Evolutionary conservation across 2,113 vertebrate genomes (phyloP).

Genomic region (Sisor rabdophorus): DNA sequence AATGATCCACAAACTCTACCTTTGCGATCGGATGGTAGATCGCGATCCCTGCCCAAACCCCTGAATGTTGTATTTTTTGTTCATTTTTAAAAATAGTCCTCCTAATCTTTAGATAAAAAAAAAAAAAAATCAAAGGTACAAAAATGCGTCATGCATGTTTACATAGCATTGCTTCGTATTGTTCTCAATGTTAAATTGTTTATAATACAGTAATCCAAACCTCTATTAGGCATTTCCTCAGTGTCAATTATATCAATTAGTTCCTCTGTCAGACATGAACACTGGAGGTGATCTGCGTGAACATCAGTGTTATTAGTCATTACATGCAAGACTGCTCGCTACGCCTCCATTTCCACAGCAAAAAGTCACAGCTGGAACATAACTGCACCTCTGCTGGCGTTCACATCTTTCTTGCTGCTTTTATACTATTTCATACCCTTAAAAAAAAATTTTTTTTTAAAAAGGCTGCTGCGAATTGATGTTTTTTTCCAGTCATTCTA

Average conservation of each 20-base stretch:
- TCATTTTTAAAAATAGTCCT: too few relatives aligned
- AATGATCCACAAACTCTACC: too few relatives aligned
- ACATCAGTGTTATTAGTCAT: constrained; percentile 27
- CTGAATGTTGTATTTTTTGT: too few relatives aligned
- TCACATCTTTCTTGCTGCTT: not conserved
- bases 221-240: constrained; percentile 1
- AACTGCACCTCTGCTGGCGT: not conserved
- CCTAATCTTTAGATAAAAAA: too few relatives aligned
- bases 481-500: too few relatives aligned
- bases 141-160: not conserved
- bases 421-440: not conserved
- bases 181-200: not conserved
- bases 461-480: too few relatives aligned
- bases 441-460: too few relatives aligned
- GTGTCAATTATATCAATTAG: constrained; percentile 16
- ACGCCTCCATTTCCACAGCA: constrained; percentile 13
- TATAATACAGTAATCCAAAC: not conserved
- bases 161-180: not conserved
- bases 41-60: too few relatives aligned
- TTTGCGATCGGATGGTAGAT: too few relatives aligned
- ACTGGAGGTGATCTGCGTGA: constrained; percentile 15
- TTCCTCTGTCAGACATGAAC: constrained; percentile 9
- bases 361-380: constrained; percentile 20
- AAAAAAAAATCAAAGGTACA: not conserved
- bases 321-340: constrained; percentile 10